A percentile compares a stretch with the other conserved stretches of the same genome.
Evolutionary conservation across 2,797 vertebrate genomes (phyloP).

Genomic region (Rhyacichthys aspro): DNA sequence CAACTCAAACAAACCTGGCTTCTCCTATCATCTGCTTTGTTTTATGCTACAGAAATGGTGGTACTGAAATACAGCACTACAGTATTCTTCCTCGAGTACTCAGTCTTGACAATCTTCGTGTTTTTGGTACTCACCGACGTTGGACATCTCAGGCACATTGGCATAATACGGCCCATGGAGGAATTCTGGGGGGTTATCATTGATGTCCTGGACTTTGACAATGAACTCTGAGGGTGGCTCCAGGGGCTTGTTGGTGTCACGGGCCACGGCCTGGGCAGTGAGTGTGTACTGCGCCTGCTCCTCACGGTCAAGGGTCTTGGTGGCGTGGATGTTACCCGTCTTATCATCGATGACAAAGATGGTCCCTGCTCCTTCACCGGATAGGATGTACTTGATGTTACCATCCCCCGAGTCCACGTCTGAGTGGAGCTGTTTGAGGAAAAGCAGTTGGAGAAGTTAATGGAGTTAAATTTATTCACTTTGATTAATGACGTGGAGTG

Average conservation of each 20-base stretch:
- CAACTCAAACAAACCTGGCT: too few relatives aligned
- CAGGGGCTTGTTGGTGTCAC: constrained; percentile 92
- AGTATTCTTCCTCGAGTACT: too few relatives aligned
- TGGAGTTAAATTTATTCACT: background rate
- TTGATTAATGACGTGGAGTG: background rate
- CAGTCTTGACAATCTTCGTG: background rate
- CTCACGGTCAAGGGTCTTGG: constrained; percentile 96
- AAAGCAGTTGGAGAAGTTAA: background rate
- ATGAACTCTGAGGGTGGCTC: constrained; percentile 98
- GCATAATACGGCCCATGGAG: constrained; percentile 94
- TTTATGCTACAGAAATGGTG: too few relatives aligned
- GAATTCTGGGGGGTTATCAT: constrained; percentile 97
- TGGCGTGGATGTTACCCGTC: constrained; percentile 98
- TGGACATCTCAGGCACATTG: constrained; percentile 96
- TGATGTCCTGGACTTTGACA: constrained; percentile 99
- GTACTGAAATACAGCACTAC: too few relatives aligned
- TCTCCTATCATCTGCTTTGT: too few relatives aligned
- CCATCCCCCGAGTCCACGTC: constrained; percentile 94
- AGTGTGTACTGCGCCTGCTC: constrained; percentile 97
- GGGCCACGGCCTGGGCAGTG: constrained; percentile 93
- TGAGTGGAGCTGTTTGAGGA: constrained; percentile 88
- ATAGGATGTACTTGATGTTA: constrained; percentile 98
- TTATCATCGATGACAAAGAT: constrained; percentile 99
- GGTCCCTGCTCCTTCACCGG: constrained; percentile 95
- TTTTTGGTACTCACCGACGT: constrained; percentile 88